Percentiles rank a stretch among this genome's conserved stretches.
These are phyloP conservation scores for Miltochrista miniata DNA, from an alignment of 2,888 invertebrate genomes.

Conservation along the genomic window DNA sequence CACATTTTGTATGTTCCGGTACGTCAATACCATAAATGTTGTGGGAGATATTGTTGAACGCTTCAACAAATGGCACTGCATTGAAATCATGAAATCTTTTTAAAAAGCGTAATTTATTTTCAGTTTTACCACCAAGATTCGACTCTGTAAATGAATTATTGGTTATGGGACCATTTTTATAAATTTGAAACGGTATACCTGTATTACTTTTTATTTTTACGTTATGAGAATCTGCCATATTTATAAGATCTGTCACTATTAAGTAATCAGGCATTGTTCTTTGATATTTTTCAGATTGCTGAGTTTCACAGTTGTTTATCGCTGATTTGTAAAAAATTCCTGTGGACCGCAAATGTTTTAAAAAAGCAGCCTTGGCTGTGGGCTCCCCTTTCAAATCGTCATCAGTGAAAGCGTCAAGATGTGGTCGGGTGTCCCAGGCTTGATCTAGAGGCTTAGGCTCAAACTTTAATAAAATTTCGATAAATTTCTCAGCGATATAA, in stretches of 20 bases:
- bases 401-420: neutral
- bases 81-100: neutral
- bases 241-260: conserved; percentile 2
- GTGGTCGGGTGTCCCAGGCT: neutral
- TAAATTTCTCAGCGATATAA: neutral
- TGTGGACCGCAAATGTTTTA: neutral
- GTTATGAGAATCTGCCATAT: neutral
- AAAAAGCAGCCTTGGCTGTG: neutral
- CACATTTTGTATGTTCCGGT: neutral
- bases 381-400: neutral
- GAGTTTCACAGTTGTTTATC: conserved; percentile 1
- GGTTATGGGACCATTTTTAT: neutral
- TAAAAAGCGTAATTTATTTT: neutral
- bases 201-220: neutral
- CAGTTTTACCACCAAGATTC: neutral
- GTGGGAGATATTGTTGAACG: neutral
- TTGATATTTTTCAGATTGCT: neutral
- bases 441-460: neutral
- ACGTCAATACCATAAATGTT: neutral
- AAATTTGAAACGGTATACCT: neutral
- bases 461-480: neutral
- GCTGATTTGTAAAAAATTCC: neutral
- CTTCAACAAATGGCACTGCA: neutral
- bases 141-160: neutral
- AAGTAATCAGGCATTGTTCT: neutral